These are phyloP conservation scores for Murina feae DNA, from an alignment of 2,113 vertebrate genomes.

Conservation along the genomic window DNA sequence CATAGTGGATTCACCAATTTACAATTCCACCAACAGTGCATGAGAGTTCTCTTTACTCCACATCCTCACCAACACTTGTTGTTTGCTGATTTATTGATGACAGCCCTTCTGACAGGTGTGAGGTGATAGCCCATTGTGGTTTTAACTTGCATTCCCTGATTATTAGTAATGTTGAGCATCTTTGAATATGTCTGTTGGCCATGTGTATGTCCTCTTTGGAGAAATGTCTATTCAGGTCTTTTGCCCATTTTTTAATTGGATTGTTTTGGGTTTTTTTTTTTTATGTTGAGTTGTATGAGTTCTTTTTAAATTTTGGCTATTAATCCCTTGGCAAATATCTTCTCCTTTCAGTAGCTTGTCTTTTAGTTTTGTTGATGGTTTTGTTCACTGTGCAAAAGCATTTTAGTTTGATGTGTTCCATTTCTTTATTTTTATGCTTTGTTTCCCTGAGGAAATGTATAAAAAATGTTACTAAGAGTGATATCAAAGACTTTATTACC, in stretches of 20 bases:
- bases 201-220: neutral
- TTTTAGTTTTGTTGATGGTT: neutral
- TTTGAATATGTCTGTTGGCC: neutral
- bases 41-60: neutral
- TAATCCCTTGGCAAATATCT: neutral
- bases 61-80: neutral
- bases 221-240: neutral
- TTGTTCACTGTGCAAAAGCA: neutral
- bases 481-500: neutral
- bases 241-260: neutral
- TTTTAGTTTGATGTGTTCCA: neutral
- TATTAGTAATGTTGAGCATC: neutral
- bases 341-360: neutral
- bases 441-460: neutral
- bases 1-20: neutral
- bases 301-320: neutral
- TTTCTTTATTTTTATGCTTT: neutral
- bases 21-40: neutral
- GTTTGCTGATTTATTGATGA: neutral
- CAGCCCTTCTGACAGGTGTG: neutral
- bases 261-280: neutral
- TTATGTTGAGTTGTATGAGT: neutral
- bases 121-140: neutral
- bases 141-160: neutral
- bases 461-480: neutral